Percentiles rank a stretch among this genome's conserved stretches.
Conservation (phyloP, 2,113 vertebrate species). For the Tor tambroides region DNA sequence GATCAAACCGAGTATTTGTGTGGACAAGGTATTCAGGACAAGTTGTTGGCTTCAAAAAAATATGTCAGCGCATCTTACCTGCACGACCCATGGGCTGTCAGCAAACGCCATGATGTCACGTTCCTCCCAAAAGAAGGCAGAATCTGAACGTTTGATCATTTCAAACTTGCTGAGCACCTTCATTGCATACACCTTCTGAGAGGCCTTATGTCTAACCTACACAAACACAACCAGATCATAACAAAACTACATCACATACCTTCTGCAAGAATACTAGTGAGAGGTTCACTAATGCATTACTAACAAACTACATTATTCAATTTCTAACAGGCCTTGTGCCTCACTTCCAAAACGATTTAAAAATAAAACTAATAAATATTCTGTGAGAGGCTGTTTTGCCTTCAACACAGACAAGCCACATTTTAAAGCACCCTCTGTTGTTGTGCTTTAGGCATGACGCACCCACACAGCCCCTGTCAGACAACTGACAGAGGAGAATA, state of each 20-base stretch:
- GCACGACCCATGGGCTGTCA: constrained; percentile 97
- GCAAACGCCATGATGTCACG: constrained; percentile 99
- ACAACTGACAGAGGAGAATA: constrained; percentile 32
- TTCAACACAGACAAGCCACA: not conserved
- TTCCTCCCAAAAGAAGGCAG: constrained; percentile 99
- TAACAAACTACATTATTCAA: not conserved
- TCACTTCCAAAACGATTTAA: not conserved
- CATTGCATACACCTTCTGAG: constrained; percentile 98
- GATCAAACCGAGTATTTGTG: not conserved
- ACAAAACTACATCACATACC: constrained; percentile 24
- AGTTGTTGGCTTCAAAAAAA: not conserved
- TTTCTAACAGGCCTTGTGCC: not conserved
- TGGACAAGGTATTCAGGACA: too few species aligned
- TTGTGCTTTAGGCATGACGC: constrained; percentile 16
- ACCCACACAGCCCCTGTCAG: constrained; percentile 24
- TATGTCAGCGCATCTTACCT: constrained; percentile 77
- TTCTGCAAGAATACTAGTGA: too few species aligned
- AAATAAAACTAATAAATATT: not conserved
- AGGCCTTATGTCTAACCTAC: constrained; percentile 95
- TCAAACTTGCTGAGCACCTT: constrained; percentile 99
- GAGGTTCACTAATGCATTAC: not conserved
- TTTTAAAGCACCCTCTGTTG: constrained; percentile 15
- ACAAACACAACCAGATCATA: constrained; percentile 8
- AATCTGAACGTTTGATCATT: constrained; percentile 99
- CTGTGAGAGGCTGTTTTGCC: not conserved